These are phyloP conservation scores for Antedon mediterranea DNA, from an alignment of 53 echinoderm and acorn worm species.

Conservation along the genomic window DNA sequence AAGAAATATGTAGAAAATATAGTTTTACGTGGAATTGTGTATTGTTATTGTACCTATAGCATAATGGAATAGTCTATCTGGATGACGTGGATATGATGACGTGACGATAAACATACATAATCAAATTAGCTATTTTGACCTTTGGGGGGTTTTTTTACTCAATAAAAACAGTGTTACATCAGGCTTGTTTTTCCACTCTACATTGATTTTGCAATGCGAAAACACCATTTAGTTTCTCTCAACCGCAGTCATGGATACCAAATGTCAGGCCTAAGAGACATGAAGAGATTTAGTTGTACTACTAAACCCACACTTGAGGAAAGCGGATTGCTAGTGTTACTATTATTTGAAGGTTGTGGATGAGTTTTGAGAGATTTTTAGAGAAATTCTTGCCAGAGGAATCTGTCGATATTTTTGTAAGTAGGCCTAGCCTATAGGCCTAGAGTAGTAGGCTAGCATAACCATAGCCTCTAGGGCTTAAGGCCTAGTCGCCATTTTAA, in stretches of 20 bases:
- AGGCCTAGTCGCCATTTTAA: no score
- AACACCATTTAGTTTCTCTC: neutral
- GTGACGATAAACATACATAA: neutral
- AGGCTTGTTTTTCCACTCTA: neutral
- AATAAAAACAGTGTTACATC: neutral
- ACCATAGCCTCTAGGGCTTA: no score
- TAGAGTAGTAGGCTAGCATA: no score
- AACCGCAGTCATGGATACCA: neutral
- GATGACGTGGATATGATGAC: neutral
- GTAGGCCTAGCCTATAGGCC: no score
- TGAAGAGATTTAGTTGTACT: neutral
- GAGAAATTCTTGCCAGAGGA: neutral
- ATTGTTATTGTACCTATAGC: no score
- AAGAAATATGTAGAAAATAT: no score
- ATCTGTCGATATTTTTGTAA: no score
- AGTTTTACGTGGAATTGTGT: no score
- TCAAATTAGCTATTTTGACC: neutral
- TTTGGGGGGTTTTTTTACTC: neutral
- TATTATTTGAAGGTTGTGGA: neutral
- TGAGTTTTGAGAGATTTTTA: neutral
- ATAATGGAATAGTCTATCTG: neutral
- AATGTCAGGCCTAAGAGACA: neutral
- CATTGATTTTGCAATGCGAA: neutral
- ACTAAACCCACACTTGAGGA: neutral
- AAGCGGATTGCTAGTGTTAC: neutral